Percentiles rank a stretch among this genome's conserved stretches.
Conservation (phyloP, 2,888 invertebrate species). For the Synergus itoensis region DNA sequence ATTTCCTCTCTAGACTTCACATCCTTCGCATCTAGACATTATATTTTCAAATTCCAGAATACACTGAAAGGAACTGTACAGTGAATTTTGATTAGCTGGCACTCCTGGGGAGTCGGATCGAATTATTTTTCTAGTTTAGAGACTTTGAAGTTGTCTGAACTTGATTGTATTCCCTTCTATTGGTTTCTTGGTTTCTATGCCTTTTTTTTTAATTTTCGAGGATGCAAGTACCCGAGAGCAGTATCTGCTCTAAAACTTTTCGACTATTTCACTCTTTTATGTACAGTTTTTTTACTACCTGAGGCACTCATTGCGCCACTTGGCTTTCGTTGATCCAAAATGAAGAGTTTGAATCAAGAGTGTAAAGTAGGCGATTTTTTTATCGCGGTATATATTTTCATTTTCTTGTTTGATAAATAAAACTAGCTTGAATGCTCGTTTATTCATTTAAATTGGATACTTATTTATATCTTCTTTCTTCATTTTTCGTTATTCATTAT, state of each 20-base stretch:
- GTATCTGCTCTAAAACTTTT: slow-evolving; percentile 17
- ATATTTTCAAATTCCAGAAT: not conserved
- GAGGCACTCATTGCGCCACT: slow-evolving; percentile 61
- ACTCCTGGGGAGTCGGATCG: not conserved
- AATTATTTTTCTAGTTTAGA: not conserved
- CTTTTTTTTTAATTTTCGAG: not conserved
- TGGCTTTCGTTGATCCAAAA: slow-evolving; percentile 56
- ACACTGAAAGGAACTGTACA: slow-evolving; percentile 25
- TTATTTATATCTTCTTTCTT: slow-evolving; percentile 14
- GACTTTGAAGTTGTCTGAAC: not conserved
- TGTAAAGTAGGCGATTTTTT: slow-evolving; percentile 4
- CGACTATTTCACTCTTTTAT: slow-evolving; percentile 46
- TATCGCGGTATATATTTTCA: not conserved
- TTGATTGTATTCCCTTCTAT: not conserved
- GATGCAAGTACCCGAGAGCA: slow-evolving; percentile 8
- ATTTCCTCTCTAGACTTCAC: not conserved
- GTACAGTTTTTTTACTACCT: slow-evolving; percentile 57
- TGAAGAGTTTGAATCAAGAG: slow-evolving; percentile 37
- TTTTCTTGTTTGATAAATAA: slow-evolving; percentile 5
- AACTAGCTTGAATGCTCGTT: not conserved
- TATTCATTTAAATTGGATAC: not conserved
- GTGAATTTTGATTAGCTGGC: slow-evolving; percentile 25
- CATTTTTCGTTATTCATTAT: not conserved
- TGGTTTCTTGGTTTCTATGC: not conserved
- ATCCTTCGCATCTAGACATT: not conserved